phyloP scores from a whole-genome alignment of 2,797 vertebrate genomes.

The Babyrousa celebensis region DNA sequence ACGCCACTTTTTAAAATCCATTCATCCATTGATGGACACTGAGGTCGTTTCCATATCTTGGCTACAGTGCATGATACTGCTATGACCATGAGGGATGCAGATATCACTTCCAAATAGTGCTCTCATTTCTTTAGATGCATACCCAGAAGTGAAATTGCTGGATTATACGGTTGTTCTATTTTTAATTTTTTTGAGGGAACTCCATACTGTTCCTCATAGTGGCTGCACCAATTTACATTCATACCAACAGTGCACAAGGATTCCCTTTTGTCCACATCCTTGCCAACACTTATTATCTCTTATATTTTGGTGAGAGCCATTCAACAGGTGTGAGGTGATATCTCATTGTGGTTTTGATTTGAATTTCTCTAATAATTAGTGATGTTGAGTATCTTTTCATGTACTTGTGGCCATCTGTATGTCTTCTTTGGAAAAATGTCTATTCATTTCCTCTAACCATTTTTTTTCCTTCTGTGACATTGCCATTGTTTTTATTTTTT shows the following conservation, averaged over 20 bases:
- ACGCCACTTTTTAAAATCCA: background rate
- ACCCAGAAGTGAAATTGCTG: background rate
- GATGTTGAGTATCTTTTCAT: background rate
- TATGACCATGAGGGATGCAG: background rate
- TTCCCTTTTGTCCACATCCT: background rate
- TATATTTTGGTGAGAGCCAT: background rate
- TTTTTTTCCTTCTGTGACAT: background rate
- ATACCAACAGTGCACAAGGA: background rate
- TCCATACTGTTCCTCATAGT: background rate
- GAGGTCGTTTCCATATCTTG: background rate
- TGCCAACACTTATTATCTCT: background rate
- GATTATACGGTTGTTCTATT: background rate
- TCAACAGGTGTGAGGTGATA: background rate
- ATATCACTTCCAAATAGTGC: background rate
- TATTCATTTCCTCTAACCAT: too few relatives aligned
- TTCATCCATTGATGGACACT: background rate
- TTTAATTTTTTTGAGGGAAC: background rate
- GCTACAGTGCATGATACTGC: background rate
- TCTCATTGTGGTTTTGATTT: constrained; percentile 1
- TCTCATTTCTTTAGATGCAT: background rate
- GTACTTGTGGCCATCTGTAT: background rate
- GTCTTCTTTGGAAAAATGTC: background rate
- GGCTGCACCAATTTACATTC: background rate
- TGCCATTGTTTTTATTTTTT: too few relatives aligned
- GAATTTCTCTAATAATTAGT: background rate